Percentiles rank a stretch among this genome's conserved stretches.
Evolutionary conservation across 2,113 vertebrate genomes (phyloP).

Genomic region (Mastomys coucha): DNA sequence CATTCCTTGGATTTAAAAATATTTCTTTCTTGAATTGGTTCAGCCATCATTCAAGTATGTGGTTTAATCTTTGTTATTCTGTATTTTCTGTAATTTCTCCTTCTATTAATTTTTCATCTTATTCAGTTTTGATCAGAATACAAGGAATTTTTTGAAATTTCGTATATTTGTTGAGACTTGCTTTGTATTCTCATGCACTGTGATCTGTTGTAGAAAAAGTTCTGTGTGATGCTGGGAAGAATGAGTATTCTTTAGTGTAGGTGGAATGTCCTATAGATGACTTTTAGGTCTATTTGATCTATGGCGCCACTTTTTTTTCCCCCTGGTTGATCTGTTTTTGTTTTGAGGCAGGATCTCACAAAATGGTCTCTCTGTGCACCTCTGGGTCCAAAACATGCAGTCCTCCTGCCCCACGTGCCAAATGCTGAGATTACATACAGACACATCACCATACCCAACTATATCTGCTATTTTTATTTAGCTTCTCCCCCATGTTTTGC

Average conservation of each 20-base stretch:
- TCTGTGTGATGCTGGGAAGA: not conserved
- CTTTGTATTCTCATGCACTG: not conserved
- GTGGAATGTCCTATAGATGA: too few species aligned
- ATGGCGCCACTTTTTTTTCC: too few species aligned
- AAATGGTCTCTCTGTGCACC: not conserved
- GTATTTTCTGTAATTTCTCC: not conserved
- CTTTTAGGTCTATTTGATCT: too few species aligned
- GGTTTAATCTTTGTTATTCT: not conserved
- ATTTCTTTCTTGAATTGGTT: not conserved
- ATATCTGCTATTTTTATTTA: not conserved
- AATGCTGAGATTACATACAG: not conserved
- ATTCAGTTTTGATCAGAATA: not conserved
- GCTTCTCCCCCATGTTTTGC: not conserved
- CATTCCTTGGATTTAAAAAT: not conserved
- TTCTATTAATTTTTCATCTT: not conserved
- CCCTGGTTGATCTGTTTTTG: not conserved
- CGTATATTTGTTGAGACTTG: not conserved
- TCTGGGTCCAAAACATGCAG: not conserved
- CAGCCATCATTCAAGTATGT: not conserved
- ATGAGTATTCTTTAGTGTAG: not conserved
- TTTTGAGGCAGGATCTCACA: not conserved
- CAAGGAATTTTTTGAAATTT: not conserved
- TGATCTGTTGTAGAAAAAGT: not conserved
- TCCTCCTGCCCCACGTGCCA: not conserved
- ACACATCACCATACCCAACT: not conserved